Evolutionary conservation across 2,797 vertebrate species (phyloP), one percentile per base, ranked within the genome.

Genomic region (Ammospiza maritima): DNA sequence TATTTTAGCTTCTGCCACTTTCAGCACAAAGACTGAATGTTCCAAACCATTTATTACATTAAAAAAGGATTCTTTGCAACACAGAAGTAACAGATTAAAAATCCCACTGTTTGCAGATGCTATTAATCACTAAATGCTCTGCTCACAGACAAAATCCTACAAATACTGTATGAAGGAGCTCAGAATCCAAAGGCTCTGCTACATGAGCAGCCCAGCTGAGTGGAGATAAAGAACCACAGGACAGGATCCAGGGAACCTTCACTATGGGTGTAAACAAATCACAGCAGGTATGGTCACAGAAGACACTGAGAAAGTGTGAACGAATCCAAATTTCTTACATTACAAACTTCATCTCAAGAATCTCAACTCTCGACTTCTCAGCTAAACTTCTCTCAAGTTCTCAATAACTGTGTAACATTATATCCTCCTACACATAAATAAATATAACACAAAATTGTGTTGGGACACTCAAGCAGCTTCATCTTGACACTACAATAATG

Each of bases 1-100:
- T 11, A 85, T 40, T 64, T 94, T 32, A 79, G 53, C 45, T 78
- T 80, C 61, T 93, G 72, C 42, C 78, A 44, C 57, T 53, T 88
- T 86, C 86, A 67, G 14, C 42, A 75, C 54, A 69, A 92, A 85
- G 40, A 61, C 75, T 54, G 85, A 89, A 81, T 20, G 67, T 13
- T 72, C 60, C 57, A 53, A 94, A 60, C n/a, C 25, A 75, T 69
- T 83, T 70, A 76, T 56, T 50, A 50, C 48, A 65, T 21, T 77
- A 42, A 53, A 74, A 51, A 45, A 7, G 27, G n/a, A 17, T n/a
- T 81, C 25, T 69, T 42, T 73, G 74, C 29, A 64, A 79, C 2
- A 5, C n/a, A 64, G 36, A 51, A 81, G 6, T 36, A 88, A 83
- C 23, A 71, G 53, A 66, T 82, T 65, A 76, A 65, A 88, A 92